phyloP scores from a whole-genome alignment of 1,140 invertebrate species.

The Drosophila equinoxialis region DNA sequence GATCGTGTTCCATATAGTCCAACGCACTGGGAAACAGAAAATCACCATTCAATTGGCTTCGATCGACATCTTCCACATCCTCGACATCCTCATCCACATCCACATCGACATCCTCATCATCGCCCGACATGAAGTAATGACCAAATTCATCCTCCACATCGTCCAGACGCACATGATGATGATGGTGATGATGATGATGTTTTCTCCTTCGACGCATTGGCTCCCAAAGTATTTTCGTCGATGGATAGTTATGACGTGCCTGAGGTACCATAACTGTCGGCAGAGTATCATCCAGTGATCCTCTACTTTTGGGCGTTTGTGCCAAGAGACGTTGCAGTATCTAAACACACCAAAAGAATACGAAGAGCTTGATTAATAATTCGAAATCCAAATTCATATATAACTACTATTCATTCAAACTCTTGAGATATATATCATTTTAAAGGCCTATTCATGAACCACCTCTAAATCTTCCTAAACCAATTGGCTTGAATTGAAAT shows the following conservation, averaged over 20 bases:
- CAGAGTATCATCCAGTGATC: slow-evolving; percentile 27
- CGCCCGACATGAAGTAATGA: slow-evolving; percentile 68
- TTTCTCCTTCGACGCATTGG: slow-evolving; percentile 58
- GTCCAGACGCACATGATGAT: slow-evolving; percentile 60
- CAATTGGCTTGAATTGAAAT: no score
- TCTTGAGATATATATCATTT: no score
- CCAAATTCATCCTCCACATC: slow-evolving; percentile 71
- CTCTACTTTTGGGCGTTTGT: slow-evolving; percentile 69
- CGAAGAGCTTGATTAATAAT: background rate
- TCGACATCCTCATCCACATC: slow-evolving; percentile 34
- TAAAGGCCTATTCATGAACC: no score
- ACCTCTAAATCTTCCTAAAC: no score
- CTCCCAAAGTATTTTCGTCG: slow-evolving; percentile 55
- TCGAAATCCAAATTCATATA: background rate
- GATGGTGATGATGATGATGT: slow-evolving; percentile 45
- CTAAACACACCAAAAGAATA: slow-evolving; percentile 30
- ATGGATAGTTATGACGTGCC: slow-evolving; percentile 54
- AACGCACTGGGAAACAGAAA: slow-evolving; percentile 66
- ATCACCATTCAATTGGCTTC: slow-evolving; percentile 59
- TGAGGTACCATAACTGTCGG: slow-evolving; percentile 39
- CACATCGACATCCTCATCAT: slow-evolving; percentile 52
- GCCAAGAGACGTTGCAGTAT: slow-evolving; percentile 79
- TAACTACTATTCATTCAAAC: no score
- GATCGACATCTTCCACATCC: slow-evolving; percentile 41
- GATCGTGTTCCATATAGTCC: slow-evolving; percentile 63